Evolutionary conservation across 2,113 vertebrate species (phyloP), one percentile per base, ranked within the genome.

Genomic region (Saccopteryx bilineata): DNA sequence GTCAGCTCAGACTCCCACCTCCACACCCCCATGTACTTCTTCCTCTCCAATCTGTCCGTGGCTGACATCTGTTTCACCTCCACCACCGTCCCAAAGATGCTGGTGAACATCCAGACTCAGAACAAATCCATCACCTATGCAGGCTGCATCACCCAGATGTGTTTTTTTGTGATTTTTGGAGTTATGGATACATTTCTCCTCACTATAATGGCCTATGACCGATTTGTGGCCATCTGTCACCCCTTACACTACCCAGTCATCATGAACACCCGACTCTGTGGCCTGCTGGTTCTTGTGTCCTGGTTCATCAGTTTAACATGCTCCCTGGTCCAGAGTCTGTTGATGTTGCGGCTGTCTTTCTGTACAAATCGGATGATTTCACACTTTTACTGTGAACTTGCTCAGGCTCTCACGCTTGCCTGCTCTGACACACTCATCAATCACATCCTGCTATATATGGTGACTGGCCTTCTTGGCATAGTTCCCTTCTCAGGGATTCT

Each of bases 181-280:
- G 18, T 5, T 24, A 63, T 90, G 60, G 96, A 96, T 18, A 95
- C 88, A 13, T 68, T 95, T 14, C 96, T 96, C 7, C 96, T 97
- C 26, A 95, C 91, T 0, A 46, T 69, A 21, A 97, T 97, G 93
- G 96, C 97, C 2, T 97, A 97, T 82, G 97, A 97, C 68, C 8
- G 58, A 9, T 96, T 91, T 85, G 95, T 97, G 56, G 97, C 97
- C 82, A 97, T 97, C 86, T 97, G 97, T 54, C 89, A 94, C 21
- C 90, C 96, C 24, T 69, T 96, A 3, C 14, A 75, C 82, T 95
- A 97, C 80, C 1, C 46, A 15, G 46, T 84, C 72, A 96, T 96
- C 56, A 95, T 96, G 89, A 96, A 65, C 18, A 15, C 89, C 18
- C 18, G 4, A 0, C 26, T 91, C 28, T 95, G 96, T 87, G 68